Conservation (phyloP, 2,797 vertebrate species). For the Pterois miles region DNA sequence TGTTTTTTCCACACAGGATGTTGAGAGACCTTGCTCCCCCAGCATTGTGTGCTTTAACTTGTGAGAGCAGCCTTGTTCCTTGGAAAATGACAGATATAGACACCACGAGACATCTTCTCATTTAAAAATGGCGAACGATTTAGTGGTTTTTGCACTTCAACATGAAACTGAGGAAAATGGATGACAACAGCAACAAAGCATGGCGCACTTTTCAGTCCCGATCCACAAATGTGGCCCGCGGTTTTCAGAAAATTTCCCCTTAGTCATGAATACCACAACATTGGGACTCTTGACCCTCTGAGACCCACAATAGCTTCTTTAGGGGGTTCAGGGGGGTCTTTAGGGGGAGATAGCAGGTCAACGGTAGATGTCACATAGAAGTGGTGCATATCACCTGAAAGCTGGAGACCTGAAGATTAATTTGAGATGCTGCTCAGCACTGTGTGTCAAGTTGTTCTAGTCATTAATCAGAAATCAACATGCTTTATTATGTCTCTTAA, state of each 20-base stretch:
- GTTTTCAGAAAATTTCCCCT: background rate
- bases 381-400: too few relatives aligned
- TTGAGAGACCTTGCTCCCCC: slow-evolving; percentile 17
- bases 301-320: background rate
- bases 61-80: background rate
- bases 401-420: too few relatives aligned
- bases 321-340: too few relatives aligned
- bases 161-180: background rate
- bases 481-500: too few relatives aligned
- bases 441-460: too few relatives aligned
- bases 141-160: background rate
- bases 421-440: too few relatives aligned
- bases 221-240: background rate
- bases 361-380: too few relatives aligned
- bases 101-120: background rate
- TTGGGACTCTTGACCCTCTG: background rate
- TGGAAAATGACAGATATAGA: slow-evolving; percentile 38
- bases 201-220: background rate
- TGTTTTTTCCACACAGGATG: slow-evolving; percentile 23
- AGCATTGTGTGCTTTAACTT: background rate
- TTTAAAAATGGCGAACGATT: background rate
- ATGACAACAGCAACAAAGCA: background rate
- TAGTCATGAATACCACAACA: background rate
- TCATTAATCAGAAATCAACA: too few relatives aligned
- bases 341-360: too few relatives aligned